These are phyloP conservation scores for Aporophyla nigra DNA, from an alignment of 2,888 invertebrate genomes.

Conservation along the genomic window DNA sequence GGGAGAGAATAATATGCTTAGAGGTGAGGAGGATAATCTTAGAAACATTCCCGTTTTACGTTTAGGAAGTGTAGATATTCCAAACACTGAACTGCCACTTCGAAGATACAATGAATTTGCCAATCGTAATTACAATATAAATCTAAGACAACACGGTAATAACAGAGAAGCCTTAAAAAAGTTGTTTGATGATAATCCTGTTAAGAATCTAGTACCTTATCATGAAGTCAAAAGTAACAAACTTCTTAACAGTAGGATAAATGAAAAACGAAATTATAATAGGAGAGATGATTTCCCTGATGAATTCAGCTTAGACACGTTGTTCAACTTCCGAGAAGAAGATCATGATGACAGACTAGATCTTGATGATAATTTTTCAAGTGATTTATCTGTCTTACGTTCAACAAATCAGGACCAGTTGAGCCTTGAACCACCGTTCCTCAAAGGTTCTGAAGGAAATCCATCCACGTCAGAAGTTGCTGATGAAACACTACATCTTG, in stretches of 20 bases:
- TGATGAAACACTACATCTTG: slow-evolving; percentile 3
- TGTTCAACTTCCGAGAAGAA: slow-evolving; percentile 2
- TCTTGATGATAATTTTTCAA: background rate
- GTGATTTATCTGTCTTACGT: background rate
- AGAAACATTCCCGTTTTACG: background rate
- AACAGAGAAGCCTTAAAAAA: background rate
- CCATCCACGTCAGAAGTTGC: background rate
- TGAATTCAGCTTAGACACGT: slow-evolving; percentile 12
- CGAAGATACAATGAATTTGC: background rate
- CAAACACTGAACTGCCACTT: slow-evolving; percentile 6
- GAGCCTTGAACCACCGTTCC: background rate
- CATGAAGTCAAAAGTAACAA: background rate
- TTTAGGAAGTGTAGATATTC: slow-evolving; percentile 8
- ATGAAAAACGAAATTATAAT: background rate
- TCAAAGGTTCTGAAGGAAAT: slow-evolving; percentile 6
- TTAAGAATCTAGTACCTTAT: slow-evolving; percentile 15
- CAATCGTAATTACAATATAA: background rate
- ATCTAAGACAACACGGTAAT: background rate
- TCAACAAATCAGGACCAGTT: background rate
- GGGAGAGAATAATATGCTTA: background rate
- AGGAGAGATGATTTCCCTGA: background rate
- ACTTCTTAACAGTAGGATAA: background rate
- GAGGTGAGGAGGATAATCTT: background rate
- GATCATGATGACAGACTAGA: background rate
- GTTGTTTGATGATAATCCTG: background rate